A percentile compares a stretch with the other conserved stretches of the same genome.
Evolutionary conservation across 2,113 vertebrate species (phyloP).

Genomic region (Edolisoma coerulescens): DNA sequence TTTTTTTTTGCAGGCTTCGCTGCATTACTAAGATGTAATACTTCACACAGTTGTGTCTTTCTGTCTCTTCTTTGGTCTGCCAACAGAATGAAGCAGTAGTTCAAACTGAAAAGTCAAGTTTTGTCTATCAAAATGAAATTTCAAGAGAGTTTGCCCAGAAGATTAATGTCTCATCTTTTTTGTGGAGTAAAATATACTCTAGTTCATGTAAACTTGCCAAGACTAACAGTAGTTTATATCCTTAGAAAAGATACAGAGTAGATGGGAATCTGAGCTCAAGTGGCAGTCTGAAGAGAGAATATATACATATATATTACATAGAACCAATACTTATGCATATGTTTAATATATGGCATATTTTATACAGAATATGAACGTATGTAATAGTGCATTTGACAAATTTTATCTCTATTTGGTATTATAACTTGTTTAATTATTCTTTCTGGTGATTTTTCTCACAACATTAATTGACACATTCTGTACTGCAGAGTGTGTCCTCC

Average conservation of each 20-base stretch:
- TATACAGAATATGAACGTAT: not conserved
- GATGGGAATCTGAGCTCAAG: not conserved
- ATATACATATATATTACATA: not conserved
- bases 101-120: conserved; percentile 17
- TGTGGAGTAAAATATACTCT: not conserved
- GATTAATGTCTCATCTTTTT: not conserved
- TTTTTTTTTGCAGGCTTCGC: not conserved
- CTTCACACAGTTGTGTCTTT: not conserved
- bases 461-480: not conserved
- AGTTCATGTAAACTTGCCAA: not conserved
- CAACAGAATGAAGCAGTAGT: not conserved
- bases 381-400: not conserved
- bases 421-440: not conserved
- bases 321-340: not conserved
- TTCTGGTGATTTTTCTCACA: not conserved
- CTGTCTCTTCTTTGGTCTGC: not conserved
- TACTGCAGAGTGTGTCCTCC: not conserved
- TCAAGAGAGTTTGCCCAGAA: not conserved
- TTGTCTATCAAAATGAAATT: not conserved
- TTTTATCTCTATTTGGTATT: not conserved
- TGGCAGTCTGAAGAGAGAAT: not conserved
- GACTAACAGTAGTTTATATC: not conserved
- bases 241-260: not conserved
- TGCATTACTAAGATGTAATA: not conserved
- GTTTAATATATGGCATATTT: not conserved